Conservation (phyloP, 2,888 invertebrate species). For the Lasius fuliginosus region DNA sequence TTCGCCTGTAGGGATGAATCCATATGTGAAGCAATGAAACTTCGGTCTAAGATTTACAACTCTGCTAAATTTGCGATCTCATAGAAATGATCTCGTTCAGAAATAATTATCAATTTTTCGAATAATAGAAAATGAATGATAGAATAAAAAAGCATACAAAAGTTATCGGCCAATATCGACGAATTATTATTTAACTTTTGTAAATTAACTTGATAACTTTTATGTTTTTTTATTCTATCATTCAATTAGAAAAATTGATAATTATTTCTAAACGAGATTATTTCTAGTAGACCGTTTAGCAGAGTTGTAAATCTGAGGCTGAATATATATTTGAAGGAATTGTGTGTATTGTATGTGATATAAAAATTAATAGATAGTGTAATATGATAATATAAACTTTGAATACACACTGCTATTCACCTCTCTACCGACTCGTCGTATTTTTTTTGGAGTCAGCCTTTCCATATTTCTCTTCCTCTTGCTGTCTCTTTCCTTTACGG, state of each 20-base stretch:
- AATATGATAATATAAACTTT: not conserved
- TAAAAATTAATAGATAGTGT: not conserved
- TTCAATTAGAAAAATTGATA: conserved; percentile 1
- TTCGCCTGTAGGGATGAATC: conserved; percentile 20
- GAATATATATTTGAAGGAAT: not conserved
- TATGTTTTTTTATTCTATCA: not conserved
- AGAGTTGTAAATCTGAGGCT: conserved; percentile 54
- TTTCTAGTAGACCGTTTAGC: conserved; percentile 23
- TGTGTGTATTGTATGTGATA: not conserved
- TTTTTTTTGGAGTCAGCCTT: conserved; percentile 42
- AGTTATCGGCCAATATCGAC: not conserved
- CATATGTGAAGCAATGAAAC: conserved; percentile 42
- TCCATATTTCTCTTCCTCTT: conserved; percentile 55
- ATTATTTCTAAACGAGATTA: not conserved
- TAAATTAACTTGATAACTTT: not conserved
- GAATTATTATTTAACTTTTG: not conserved
- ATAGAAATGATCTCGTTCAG: not conserved
- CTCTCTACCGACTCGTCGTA: conserved; percentile 39
- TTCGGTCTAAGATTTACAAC: conserved; percentile 45
- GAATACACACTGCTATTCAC: not conserved
- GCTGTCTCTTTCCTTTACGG: conserved; percentile 19
- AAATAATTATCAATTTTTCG: conserved; percentile 1
- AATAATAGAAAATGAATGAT: not conserved
- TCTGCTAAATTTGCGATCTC: conserved; percentile 34
- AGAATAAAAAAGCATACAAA: not conserved